Base-by-base conservation (phyloP, 53 echinoderm and acorn worm species). In the Zoroaster sp. region DNA sequence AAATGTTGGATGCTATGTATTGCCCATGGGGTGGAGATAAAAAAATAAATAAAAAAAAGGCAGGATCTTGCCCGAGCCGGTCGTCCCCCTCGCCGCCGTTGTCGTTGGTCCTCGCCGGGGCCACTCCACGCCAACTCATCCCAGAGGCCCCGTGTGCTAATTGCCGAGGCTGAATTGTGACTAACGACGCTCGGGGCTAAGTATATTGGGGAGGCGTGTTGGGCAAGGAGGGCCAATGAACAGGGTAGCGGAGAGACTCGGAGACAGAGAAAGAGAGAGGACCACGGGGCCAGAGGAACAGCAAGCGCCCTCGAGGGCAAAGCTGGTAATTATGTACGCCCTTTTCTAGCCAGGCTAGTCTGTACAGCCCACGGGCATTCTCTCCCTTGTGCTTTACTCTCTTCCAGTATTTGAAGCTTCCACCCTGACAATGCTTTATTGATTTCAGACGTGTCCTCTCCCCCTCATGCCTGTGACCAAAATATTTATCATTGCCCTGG, bases 401-500 rank as follows among this genome's bases (percentile, higher is more conserved):
- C 63, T 36, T 31, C 35, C 35, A 33, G 47, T 83, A 45, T 83
- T 83, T 83, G 83, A 83, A 83, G 32, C 70, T 69, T 12, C 83
- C 71, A 49, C 18, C 45, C 17, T 45, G 34, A 83, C 83, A 83
- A 83, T 83, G 83, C 83, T 49, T 83, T 83, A 83, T 83, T 83
- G 83, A 83, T 83, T 83, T 83, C 71, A 70, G 69, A 69, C 83
- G 70, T 83, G 71, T 83, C 45, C 83, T 39, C 53, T 42, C 66
- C 81, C 83, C 40, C 69, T 70, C 46, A 33, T 68, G 49, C 83
- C 83, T 25, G 25, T 40, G 83, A 83, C 71, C 70, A 83, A 83
- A 83, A 83, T 83, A 83, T 83, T 83, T 83, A 83, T 83, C 83
- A 83, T 83, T 69, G 46, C 70, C 83, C 66, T 30, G 83, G 83